Evolutionary conservation across 2,888 invertebrate species (phyloP).

Genomic region (Esperia sulphurella): DNA sequence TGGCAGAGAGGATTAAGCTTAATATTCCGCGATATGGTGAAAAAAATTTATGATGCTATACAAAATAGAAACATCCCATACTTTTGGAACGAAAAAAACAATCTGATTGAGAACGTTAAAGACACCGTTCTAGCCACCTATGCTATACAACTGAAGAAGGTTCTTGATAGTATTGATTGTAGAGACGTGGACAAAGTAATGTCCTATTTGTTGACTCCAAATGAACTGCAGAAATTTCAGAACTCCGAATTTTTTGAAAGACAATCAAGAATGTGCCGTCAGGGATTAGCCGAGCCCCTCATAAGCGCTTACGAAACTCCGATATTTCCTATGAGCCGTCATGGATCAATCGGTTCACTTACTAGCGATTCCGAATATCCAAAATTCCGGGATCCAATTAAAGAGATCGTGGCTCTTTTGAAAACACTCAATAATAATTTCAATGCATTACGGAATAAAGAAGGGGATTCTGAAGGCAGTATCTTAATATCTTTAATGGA

Average conservation of each 20-base stretch:
- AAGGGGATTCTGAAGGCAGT: no score
- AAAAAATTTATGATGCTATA: conserved; percentile 45
- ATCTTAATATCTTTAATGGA: no score
- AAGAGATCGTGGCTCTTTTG: no score
- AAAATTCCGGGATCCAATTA: no score
- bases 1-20: conserved; percentile 53
- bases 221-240: conserved; percentile 45
- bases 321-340: no score
- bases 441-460: no score
- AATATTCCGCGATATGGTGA: conserved; percentile 51
- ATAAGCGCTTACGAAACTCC: no score
- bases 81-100: conserved; percentile 57
- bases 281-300: no score
- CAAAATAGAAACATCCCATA: conserved; percentile 48
- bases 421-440: no score
- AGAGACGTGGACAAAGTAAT: conserved; percentile 46
- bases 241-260: conserved; percentile 44
- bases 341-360: no score
- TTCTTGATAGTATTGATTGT: conserved; percentile 50
- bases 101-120: conserved; percentile 52
- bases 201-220: conserved; percentile 33
- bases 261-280: conserved; percentile 9
- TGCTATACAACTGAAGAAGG: conserved; percentile 45
- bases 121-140: conserved; percentile 44
- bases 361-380: no score